Evolutionary conservation across 2,888 invertebrate species (phyloP).

Genomic region (Ophion ellenae): DNA sequence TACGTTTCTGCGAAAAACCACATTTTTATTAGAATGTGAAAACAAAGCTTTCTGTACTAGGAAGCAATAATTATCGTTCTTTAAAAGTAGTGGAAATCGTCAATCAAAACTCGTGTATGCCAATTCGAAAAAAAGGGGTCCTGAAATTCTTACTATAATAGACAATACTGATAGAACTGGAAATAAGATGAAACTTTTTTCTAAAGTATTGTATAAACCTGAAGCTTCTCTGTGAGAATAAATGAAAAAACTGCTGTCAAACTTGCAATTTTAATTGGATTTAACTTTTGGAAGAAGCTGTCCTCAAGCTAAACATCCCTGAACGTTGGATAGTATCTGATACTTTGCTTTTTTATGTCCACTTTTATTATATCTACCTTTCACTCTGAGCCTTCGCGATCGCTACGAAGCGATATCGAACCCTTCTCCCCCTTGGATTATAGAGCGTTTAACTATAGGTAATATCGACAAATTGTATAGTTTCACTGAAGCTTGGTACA

Average conservation of each 20-base stretch:
- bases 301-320: constrained; percentile 14
- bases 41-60: too few relatives aligned
- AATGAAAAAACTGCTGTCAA: not conserved
- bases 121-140: too few relatives aligned
- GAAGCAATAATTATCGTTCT: too few relatives aligned
- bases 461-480: constrained; percentile 40
- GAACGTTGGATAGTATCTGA: constrained; percentile 3
- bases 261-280: not conserved
- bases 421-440: constrained; percentile 11
- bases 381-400: constrained; percentile 31
- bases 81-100: too few relatives aligned
- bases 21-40: too few relatives aligned
- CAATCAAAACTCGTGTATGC: too few relatives aligned
- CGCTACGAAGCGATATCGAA: constrained; percentile 29
- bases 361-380: constrained; percentile 29
- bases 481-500: constrained; percentile 4
- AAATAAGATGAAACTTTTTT: too few relatives aligned
- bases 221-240: too few relatives aligned
- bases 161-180: too few relatives aligned
- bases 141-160: too few relatives aligned
- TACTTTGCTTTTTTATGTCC: not conserved
- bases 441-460: constrained; percentile 24
- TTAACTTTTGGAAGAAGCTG: not conserved
- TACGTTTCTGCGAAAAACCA: too few relatives aligned
- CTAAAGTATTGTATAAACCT: too few relatives aligned